Evolutionary conservation across 2,888 invertebrate genomes (phyloP), one percentile per base, ranked within the genome.

Genomic region (Ariolimax columbianus): DNA sequence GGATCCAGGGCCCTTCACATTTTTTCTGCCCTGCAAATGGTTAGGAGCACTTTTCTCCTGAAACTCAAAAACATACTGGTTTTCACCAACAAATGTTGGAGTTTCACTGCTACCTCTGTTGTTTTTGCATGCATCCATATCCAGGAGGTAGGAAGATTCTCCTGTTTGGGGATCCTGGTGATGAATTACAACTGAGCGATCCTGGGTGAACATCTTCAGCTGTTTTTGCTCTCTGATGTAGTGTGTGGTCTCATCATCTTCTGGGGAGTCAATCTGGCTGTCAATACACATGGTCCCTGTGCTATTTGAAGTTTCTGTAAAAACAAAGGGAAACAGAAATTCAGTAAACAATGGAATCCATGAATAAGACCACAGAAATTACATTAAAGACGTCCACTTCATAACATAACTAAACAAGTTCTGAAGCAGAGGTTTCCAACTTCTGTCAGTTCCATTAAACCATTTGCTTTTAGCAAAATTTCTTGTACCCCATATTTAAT

Each of bases 141-240:
- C 83, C 30, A 83, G 77, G 4, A 83, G 83, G 23, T 55, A 68
- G 51, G 77, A 83, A 33, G 77, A 23, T 47, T 83, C 83, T 51
- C 83, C 83, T 47, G 83, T 83, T 0, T 78, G 43, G 30, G 83
- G 83, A 55, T 83, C 83, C 38, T 77, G 68, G 23, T 83, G 83
- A 30, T 51, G 83, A 55, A 83, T 78, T 11, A 83, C 7, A 3
- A 83, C 83, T 36, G 75, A n/a, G 36, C 66, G 36, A 11, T 77
- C 47, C 26, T 38, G 51, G 17, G 66, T 19, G 30, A 36, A 81
- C 33, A 36, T 4, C 63, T 80, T 59, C 1, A 26, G 63, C 63
- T 78, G 78, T 63, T 63, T 40, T 51, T 77, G 77, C 19, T 55
- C 51, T 14, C 51, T 77, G 47, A 51, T 55, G 55, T 70, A 70